A percentile compares a stretch with the other conserved stretches of the same genome.
Conservation (phyloP, 2,797 vertebrate genomes). For the Presbytis comata region DNA sequence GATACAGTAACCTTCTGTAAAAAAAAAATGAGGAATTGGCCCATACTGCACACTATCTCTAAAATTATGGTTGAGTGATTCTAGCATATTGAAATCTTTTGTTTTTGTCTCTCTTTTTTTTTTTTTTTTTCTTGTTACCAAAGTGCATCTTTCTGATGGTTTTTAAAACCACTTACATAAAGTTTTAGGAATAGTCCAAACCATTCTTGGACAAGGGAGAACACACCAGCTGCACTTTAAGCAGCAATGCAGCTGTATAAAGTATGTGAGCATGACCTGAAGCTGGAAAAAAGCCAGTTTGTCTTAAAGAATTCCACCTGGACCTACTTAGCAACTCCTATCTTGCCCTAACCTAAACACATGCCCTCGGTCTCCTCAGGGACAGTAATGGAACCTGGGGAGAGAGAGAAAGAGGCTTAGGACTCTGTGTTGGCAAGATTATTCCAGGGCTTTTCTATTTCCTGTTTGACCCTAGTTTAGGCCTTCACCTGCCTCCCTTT, state of each 20-base stretch:
- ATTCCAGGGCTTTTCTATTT: not conserved
- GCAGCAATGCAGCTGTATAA: constrained; percentile 60
- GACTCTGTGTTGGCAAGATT: not conserved
- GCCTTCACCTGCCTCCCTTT: not conserved
- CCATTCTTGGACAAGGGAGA: constrained; percentile 37
- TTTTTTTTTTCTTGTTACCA: not conserved
- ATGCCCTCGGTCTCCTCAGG: constrained; percentile 31
- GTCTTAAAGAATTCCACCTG: constrained; percentile 65
- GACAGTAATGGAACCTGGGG: not conserved
- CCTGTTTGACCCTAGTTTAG: not conserved
- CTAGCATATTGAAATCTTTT: not conserved
- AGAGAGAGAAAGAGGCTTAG: not conserved
- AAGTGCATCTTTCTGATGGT: constrained; percentile 6
- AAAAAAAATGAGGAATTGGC: not conserved
- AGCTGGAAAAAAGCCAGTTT: constrained; percentile 49
- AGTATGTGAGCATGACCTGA: constrained; percentile 38
- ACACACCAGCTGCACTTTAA: constrained; percentile 60
- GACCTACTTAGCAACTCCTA: constrained; percentile 66
- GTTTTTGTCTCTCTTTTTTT: not conserved
- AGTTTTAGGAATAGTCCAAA: constrained; percentile 50
- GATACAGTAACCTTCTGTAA: not conserved
- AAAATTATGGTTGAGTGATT: not conserved
- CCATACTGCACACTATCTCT: not conserved
- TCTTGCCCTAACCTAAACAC: constrained; percentile 44
- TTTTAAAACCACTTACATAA: constrained; percentile 52